Base-by-base conservation (phyloP, 1,140 invertebrate genomes). In the Drosophila murphyi region DNA sequence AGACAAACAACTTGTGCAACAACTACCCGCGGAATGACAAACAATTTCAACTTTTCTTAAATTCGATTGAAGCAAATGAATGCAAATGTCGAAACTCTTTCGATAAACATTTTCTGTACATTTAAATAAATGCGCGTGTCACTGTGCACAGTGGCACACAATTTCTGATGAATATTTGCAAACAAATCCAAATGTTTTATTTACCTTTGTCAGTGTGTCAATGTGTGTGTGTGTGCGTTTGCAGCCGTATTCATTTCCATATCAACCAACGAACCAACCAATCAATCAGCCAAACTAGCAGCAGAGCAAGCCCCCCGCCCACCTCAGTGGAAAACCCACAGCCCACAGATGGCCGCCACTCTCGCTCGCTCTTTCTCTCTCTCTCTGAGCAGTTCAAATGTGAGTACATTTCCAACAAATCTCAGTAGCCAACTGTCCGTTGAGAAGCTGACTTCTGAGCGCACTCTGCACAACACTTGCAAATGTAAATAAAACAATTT, bases 121-220 rank as follows among this genome's bases (percentile, higher is more conserved):
- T 68, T 88, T 80, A 10, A 88, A 88, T 88, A 88, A 88, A 88
- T 89, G 80, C 68, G 74, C 74, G 67, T 72, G 70, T 76, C 80
- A 72, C 67, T 77, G 78, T 89, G 76, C 80, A 54, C 64, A 78
- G 64, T 77, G 78, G 78, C 72, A 85, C 61, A 56, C 51, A 78
- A 72, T 68, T 85, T 88, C 54, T 89, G 56, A 85, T 70, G 68
- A 80, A 85, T 90, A 88, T 88, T 90, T 85, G 88, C 85, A 88
- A 80, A 78, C 73, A 78, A 73, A 72, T 55, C 34, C 59, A 72
- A 76, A 86, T 89, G 86, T 88, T 88, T 88, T 88, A 88, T 88
- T 88, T 78, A 54, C 70, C 51, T 85, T 76, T 80, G 52, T 47
- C 31, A 67, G 62, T 37, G 39, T 72, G 70, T 52, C 61, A 62